Conservation (phyloP, 2,797 vertebrate genomes). For the Enteromius argenteus region DNA sequence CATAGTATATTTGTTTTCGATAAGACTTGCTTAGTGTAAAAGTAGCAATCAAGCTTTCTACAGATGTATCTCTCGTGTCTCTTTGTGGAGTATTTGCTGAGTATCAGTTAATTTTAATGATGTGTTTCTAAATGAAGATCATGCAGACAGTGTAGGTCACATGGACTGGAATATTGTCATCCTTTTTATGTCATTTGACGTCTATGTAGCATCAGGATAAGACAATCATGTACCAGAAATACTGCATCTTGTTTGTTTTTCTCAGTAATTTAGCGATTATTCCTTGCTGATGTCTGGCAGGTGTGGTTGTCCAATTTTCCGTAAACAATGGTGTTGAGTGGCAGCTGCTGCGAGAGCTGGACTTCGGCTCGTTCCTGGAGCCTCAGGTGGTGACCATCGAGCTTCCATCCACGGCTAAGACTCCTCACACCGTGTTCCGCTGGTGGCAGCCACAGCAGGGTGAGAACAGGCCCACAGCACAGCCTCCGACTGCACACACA, state of each 20-base stretch:
- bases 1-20: too few species aligned
- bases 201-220: not conserved
- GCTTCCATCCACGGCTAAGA: constrained; percentile 91
- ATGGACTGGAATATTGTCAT: not conserved
- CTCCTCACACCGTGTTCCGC: constrained; percentile 89
- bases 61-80: too few species aligned
- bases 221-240: not conserved
- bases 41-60: not conserved
- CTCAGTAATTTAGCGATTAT: not conserved
- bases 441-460: constrained; percentile 99
- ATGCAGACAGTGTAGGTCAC: not conserved
- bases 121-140: too few species aligned
- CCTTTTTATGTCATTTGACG: not conserved
- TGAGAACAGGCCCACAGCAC: constrained; percentile 58
- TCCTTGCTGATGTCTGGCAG: constrained; percentile 67
- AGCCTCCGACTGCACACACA: not conserved
- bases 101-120: too few species aligned
- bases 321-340: constrained; percentile 94
- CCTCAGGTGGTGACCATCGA: constrained; percentile 96
- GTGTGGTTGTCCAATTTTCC: constrained; percentile 94
- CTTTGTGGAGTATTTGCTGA: too few species aligned
- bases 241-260: not conserved
- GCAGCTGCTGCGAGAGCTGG: constrained; percentile 91
- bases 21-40: not conserved
- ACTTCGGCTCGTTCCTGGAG: constrained; percentile 93